Evolutionary conservation across 2,888 invertebrate species (phyloP).

Genomic region (Sinohyriopsis cumingii): DNA sequence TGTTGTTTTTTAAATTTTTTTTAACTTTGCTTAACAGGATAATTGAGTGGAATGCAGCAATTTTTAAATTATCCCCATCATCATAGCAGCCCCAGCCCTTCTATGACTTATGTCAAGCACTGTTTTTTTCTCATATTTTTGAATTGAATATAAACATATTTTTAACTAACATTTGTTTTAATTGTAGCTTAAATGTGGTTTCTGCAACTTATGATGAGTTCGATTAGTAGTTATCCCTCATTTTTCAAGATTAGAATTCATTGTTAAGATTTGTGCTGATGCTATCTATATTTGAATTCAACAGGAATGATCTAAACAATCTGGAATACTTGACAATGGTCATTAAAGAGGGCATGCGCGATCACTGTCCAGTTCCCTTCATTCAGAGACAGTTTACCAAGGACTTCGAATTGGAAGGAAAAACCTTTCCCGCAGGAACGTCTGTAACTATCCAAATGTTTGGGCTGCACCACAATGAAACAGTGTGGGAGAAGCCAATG

Average conservation of each 20-base stretch:
- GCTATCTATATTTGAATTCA: not conserved
- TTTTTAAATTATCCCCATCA: no score
- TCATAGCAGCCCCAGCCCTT: no score
- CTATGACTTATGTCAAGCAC: no score
- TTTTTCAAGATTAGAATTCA: not conserved
- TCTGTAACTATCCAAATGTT: conserved; percentile 44
- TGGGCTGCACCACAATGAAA: conserved; percentile 46
- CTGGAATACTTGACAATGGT: conserved; percentile 63
- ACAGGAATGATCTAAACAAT: conserved; percentile 57
- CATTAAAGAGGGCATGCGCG: conserved; percentile 62
- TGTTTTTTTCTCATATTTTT: no score
- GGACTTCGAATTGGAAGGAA: conserved; percentile 53
- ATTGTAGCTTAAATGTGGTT: no score
- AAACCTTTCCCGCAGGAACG: conserved; percentile 46
- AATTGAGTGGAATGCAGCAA: no score
- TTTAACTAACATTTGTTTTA: no score
- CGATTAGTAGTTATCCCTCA: not conserved
- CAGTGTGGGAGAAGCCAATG: conserved; percentile 34
- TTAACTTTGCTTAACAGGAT: no score
- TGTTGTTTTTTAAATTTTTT: no score
- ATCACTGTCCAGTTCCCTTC: conserved; percentile 57
- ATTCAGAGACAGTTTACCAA: conserved; percentile 53
- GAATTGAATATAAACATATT: no score
- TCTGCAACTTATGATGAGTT: no score
- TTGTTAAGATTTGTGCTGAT: not conserved